A percentile compares a stretch with the other conserved stretches of the same genome.
phyloP scores from a whole-genome alignment of 1,140 invertebrate species.

The Phocides pigmalion region DNA sequence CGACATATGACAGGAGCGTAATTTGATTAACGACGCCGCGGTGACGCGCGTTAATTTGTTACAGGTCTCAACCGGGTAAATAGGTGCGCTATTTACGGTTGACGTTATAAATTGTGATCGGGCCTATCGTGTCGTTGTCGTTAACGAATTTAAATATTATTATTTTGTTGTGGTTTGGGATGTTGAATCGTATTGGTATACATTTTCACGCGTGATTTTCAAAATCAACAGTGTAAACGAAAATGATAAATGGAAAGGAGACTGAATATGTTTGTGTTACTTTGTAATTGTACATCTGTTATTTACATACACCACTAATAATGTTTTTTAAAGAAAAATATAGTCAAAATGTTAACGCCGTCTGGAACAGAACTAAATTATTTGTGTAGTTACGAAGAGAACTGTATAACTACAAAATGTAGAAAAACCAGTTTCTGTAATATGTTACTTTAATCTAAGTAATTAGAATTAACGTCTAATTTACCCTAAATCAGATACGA shows the following conservation, averaged over 20 bases:
- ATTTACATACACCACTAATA: no score
- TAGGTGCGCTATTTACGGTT: slow-evolving; percentile 30
- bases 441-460: no score
- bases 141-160: background rate
- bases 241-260: no score
- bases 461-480: slow-evolving; percentile 2
- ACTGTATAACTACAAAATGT: background rate
- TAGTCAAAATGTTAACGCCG: no score
- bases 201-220: no score
- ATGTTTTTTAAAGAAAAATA: no score
- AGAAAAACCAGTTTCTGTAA: background rate
- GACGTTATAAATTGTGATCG: slow-evolving; percentile 24
- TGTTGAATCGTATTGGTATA: no score
- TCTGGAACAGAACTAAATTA: no score
- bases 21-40: slow-evolving; percentile 41
- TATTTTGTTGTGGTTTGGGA: background rate
- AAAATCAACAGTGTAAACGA: no score
- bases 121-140: slow-evolving; percentile 10
- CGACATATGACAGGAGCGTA: slow-evolving; percentile 33
- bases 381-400: no score
- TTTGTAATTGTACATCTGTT: no score
- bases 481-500: background rate
- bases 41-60: slow-evolving; percentile 43
- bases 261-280: no score
- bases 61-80: slow-evolving; percentile 35